Conservation (phyloP, 64 coral and sea anemone genomes). For the Hydrozoanthus tunicans region DNA sequence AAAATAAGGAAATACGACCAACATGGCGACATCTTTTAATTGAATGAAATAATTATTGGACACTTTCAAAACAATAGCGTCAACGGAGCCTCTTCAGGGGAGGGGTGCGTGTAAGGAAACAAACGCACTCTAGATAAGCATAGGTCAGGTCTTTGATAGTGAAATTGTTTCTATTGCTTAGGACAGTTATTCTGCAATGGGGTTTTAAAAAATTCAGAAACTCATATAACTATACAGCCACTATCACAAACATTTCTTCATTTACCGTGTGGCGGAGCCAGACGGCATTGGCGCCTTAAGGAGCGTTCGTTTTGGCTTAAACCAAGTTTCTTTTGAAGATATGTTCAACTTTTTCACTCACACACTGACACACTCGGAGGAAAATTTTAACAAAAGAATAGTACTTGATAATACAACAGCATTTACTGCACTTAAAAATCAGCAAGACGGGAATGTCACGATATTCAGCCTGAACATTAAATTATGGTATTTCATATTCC, state of each 20-base stretch:
- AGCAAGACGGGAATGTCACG: no score
- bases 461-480: no score
- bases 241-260: neutral
- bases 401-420: neutral
- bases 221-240: neutral
- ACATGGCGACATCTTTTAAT: conserved; percentile 55
- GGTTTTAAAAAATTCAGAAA: neutral
- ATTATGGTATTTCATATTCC: no score
- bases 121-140: neutral
- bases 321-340: neutral
- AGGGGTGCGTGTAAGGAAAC: neutral
- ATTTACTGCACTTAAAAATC: no score
- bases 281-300: neutral
- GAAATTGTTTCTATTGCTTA: neutral
- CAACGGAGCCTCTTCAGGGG: neutral
- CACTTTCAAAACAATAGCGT: neutral
- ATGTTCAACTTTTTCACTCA: neutral
- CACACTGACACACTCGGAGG: neutral
- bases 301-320: neutral
- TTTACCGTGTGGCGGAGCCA: neutral
- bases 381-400: neutral
- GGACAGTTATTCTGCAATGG: neutral
- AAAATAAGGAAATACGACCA: neutral
- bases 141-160: no score
- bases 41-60: neutral